These are phyloP conservation scores for Mallateleia sp. DNA, from an alignment of 2,888 invertebrate species.

Conservation along the genomic window DNA sequence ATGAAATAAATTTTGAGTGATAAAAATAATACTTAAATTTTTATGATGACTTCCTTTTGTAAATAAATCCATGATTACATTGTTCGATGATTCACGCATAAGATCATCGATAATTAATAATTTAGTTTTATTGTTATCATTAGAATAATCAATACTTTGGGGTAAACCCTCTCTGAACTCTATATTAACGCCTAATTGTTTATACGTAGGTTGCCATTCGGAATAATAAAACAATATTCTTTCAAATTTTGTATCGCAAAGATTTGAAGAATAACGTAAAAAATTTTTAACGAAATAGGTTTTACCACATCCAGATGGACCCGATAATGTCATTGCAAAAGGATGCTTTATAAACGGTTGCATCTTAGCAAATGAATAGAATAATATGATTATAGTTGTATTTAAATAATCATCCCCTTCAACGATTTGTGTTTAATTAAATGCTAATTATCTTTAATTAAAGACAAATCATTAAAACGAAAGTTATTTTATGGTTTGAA, in stretches of 20 bases:
- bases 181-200: constrained; percentile 28
- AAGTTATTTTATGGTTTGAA: too few species aligned
- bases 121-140: constrained; percentile 6
- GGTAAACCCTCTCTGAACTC: constrained; percentile 13
- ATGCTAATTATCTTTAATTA: too few species aligned
- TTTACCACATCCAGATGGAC: background rate
- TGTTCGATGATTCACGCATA: constrained; percentile 36
- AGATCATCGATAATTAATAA: constrained; percentile 58
- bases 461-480: too few species aligned
- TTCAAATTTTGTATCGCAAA: constrained; percentile 31
- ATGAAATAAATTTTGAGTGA: constrained; percentile 64
- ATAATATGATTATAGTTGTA: too few species aligned
- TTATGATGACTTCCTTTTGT: constrained; percentile 78
- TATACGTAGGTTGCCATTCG: constrained; percentile 59
- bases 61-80: constrained; percentile 76
- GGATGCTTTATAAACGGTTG: too few species aligned
- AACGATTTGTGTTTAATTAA: too few species aligned
- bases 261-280: too few species aligned
- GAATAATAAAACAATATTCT: constrained; percentile 66
- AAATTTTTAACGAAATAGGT: too few species aligned
- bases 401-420: too few species aligned
- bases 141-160: constrained; percentile 24
- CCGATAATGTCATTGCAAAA: background rate
- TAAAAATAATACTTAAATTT: constrained; percentile 73
- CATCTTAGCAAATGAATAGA: too few species aligned